Base-by-base conservation (phyloP, 2,113 vertebrate species). In the Phasianus colchicus region DNA sequence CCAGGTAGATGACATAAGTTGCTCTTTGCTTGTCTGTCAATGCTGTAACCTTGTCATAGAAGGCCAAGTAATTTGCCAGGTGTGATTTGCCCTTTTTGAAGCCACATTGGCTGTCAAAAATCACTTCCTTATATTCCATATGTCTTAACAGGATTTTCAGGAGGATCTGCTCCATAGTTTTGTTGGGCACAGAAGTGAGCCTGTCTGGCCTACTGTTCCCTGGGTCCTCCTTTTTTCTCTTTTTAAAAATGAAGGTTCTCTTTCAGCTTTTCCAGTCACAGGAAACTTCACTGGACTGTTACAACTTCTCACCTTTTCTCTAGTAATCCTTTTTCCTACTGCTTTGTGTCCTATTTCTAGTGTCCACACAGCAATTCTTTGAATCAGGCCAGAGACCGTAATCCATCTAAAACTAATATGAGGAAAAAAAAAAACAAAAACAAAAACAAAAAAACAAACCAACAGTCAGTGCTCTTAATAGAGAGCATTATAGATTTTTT, bases 261-360 rank as follows among this genome's bases (percentile, higher is more conserved):
- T 24, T 61, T 61, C 58, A 21, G 13, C 34, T 61, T 22, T 61
- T 61, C 21, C 22, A 61, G 21, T 61, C 58, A 61, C 34, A 24
- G 22, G 21, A 13, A 36, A 24, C n/a, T 61, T 61, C 9, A 30
- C 54, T 29, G n/a, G n/a, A 24, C n/a, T 61, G n/a, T 34, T 21
- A 24, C 13, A 24, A 36, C n/a, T 61, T 34, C 58, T 61, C 14
- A 4, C 21, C 58, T 34, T 61, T 61, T 61, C 19, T 74, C 16
- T 25, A n/a, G n/a, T 48, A 71, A 80, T 22, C 9, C 36, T 74
- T 70, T 81, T 63, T 14, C n/a, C n/a, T 63, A 19, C 40, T 91
- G 61, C 50, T 74, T 91, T 0, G 0, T 74, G 25, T 66, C 16
- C 50, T 84, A 12, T 12, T 22, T 66, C 13, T 70, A 25, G 8